Base-by-base conservation (phyloP, 2,113 vertebrate genomes). In the Cathartes aura region DNA sequence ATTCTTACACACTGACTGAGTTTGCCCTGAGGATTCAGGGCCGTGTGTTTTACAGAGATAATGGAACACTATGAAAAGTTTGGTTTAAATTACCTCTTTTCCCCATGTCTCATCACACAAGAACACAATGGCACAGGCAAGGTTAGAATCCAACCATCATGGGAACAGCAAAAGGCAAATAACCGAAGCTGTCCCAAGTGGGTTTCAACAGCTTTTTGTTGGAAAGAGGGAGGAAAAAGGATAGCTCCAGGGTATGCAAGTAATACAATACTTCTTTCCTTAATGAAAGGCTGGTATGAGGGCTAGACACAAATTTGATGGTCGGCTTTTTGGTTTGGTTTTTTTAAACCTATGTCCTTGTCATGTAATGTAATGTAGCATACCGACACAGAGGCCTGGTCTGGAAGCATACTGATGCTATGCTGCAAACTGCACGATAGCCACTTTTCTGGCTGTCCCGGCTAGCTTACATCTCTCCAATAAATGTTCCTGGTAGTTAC, bases 321-420 rank as follows among this genome's bases (percentile, higher is more conserved):
- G 47, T 82, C 70, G 40, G 10, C 24, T 58, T 71, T 75, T 59
- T 62, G 32, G 9, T 85, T 55, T 26, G 22, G 3, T 11, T 34
- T 9, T 62, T 75, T 86, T 26, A n/a, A 63, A 22, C 43, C 8
- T 36, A 20, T 30, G 5, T 26, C 19, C 32, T 29, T 42, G 15
- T 80, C 8, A 22, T 16, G 15, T 34, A 19, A 21, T 12, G 20
- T 53, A 11, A 8, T 3, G 5, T 48, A 78, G 17, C 30, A 15
- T 23, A 30, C 11, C 0, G 0, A 9, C 19, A 6, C 4, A 7
- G n/a, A 53, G 27, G 21, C 32, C 43, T 83, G 30, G 12, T 60
- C 34, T 87, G 59, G 36, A 36, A n/a, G 70, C 45, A 4, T 45
- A 8, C 7, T 55, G 75, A 5, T 55, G 60, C 53, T 19, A 0